Conservation (phyloP, 92 coral and sea anemone genomes). For the Heteractis magnifica region DNA sequence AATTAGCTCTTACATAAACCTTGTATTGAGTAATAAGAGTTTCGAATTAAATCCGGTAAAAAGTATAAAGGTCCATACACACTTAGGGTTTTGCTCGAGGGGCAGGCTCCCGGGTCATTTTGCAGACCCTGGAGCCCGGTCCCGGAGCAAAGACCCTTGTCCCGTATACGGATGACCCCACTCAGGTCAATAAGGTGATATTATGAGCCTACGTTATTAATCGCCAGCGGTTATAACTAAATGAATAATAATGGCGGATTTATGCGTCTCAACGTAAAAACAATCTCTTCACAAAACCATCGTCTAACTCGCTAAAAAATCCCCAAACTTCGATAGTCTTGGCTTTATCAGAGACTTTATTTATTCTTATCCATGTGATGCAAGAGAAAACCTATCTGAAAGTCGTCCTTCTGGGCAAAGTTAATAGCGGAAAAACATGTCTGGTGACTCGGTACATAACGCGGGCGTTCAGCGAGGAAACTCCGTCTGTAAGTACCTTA, state of each 20-base stretch:
- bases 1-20: no score
- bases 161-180: background rate
- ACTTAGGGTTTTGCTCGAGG: no score
- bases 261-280: background rate
- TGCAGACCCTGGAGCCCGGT: no score
- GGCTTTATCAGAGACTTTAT: constrained; percentile 1
- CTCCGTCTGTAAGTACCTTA: constrained; percentile 78
- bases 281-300: background rate
- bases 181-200: constrained; percentile 10
- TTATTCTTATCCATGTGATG: constrained; percentile 62
- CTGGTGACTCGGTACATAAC: constrained; percentile 96
- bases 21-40: no score
- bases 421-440: constrained; percentile 98
- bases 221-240: constrained; percentile 7
- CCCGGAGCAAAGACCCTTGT: background rate
- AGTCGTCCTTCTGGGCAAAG: constrained; percentile 99
- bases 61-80: no score
- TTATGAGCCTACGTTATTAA: constrained; percentile 12
- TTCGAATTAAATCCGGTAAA: no score
- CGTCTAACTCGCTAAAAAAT: background rate
- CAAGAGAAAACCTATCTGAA: constrained; percentile 96
- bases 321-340: background rate
- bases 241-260: constrained; percentile 19
- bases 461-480: constrained; percentile 92
- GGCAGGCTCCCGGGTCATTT: no score